Conservation (phyloP, 2,113 vertebrate genomes). For the Aegithalos caudatus region DNA sequence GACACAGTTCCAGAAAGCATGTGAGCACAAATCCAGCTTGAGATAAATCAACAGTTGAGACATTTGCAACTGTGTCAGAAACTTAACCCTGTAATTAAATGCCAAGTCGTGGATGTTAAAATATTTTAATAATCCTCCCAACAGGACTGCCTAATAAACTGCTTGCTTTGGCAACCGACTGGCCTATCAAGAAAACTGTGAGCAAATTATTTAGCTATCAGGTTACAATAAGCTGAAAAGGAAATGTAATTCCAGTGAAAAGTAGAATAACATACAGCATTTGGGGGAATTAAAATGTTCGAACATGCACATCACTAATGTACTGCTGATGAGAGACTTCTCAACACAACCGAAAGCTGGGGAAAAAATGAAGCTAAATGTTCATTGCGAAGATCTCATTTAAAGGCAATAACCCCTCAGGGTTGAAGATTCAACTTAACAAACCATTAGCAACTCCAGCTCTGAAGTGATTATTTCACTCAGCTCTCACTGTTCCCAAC, state of each 20-base stretch:
- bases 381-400: background rate
- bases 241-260: background rate
- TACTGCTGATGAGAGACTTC: background rate
- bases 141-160: background rate
- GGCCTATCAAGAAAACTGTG: background rate
- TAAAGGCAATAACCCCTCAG: background rate
- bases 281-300: background rate
- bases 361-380: slow-evolving; percentile 1
- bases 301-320: background rate
- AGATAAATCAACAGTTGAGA: slow-evolving; percentile 28
- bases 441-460: background rate
- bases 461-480: background rate
- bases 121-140: background rate
- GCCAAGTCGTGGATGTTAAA: background rate
- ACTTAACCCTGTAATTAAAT: slow-evolving; percentile 27
- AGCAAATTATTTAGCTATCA: background rate
- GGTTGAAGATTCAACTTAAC: background rate
- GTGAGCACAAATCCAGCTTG: slow-evolving; percentile 35
- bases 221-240: background rate
- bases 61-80: slow-evolving; percentile 39
- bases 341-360: background rate
- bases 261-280: background rate
- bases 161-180: background rate
- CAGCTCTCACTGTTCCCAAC: background rate
- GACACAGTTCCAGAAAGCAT: slow-evolving; percentile 42